These are phyloP conservation scores for Eulemur rufifrons DNA, from an alignment of 2,113 vertebrate genomes.

Conservation along the genomic window DNA sequence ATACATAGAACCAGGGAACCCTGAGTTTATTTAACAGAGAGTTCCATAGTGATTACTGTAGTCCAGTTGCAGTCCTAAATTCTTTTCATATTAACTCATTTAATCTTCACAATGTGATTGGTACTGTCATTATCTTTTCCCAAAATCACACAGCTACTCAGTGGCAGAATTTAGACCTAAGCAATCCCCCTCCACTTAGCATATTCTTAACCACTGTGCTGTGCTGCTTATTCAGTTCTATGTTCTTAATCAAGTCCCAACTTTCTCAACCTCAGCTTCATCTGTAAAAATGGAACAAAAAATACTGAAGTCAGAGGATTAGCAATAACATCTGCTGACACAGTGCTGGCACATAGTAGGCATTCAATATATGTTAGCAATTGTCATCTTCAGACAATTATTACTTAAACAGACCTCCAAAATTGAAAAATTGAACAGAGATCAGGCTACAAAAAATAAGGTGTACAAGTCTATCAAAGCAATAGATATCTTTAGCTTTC, in stretches of 20 bases:
- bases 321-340: neutral
- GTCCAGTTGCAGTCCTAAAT: neutral
- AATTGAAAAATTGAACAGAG: neutral
- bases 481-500: neutral
- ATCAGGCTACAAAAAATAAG: neutral
- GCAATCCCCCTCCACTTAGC: neutral
- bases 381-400: neutral
- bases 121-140: neutral
- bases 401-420: neutral
- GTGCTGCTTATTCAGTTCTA: neutral
- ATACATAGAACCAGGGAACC: neutral
- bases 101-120: neutral
- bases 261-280: neutral
- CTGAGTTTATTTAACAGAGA: neutral
- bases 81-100: neutral
- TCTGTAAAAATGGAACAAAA: neutral
- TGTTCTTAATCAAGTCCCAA: neutral
- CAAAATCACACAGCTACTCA: neutral
- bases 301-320: neutral
- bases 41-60: neutral
- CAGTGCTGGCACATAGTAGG: neutral
- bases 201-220: neutral
- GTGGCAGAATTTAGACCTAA: neutral
- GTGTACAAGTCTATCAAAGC: neutral
- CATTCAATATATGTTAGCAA: neutral